Evolutionary conservation across 2,113 vertebrate genomes (phyloP).

Genomic region (Girardinichthys multiradiatus): DNA sequence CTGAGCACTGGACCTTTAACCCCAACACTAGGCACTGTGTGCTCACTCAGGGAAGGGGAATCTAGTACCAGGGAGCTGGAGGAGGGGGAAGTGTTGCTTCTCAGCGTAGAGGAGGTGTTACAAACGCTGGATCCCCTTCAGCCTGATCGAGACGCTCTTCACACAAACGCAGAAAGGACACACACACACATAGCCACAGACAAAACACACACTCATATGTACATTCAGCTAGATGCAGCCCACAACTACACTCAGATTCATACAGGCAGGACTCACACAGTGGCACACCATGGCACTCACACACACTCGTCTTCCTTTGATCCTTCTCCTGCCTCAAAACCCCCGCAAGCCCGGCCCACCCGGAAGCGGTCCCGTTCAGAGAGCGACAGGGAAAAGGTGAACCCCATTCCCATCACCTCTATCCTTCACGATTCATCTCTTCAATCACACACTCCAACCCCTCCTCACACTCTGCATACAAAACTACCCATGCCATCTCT

Average conservation of each 20-base stretch:
- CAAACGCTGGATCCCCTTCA: constrained; percentile 81
- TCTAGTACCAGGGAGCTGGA: constrained; percentile 80
- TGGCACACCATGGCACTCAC: constrained; percentile 77
- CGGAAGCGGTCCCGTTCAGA: constrained; percentile 95
- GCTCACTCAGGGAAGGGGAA: constrained; percentile 90
- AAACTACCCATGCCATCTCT: constrained; percentile 81
- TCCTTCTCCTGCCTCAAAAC: constrained; percentile 83
- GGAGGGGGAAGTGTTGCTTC: constrained; percentile 87
- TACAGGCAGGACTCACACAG: constrained; percentile 73
- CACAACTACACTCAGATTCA: constrained; percentile 77
- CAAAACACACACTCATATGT: constrained; percentile 70
- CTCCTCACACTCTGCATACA: constrained; percentile 84
- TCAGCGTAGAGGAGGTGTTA: constrained; percentile 93
- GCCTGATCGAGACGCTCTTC: constrained; percentile 57
- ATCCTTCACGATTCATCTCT: constrained; percentile 89
- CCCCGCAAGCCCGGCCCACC: constrained; percentile 87
- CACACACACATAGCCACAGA: constrained; percentile 57
- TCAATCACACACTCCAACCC: constrained; percentile 83
- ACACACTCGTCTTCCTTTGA: constrained; percentile 78
- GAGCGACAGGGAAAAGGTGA: constrained; percentile 95
- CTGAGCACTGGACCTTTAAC: constrained; percentile 82
- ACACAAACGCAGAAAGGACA: constrained; percentile 57
- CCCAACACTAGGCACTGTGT: constrained; percentile 79
- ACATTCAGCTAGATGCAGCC: constrained; percentile 69
- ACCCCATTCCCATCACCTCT: constrained; percentile 92